Percentiles rank a stretch among this genome's conserved stretches.
Conservation (phyloP, 2,797 vertebrate species). For the Luscinia megarhynchos region DNA sequence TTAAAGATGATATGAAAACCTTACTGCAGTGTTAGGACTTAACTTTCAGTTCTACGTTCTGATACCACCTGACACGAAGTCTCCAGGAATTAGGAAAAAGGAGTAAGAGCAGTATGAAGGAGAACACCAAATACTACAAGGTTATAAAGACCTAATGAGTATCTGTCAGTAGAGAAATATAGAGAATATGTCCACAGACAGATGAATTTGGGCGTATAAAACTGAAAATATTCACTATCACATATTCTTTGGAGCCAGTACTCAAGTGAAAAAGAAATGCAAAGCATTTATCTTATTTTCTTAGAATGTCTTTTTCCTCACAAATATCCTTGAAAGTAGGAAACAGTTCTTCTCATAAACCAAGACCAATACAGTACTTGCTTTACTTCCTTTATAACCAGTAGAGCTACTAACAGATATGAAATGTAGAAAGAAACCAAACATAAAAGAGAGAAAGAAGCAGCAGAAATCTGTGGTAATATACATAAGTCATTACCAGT, state of each 20-base stretch:
- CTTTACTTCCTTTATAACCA: neutral
- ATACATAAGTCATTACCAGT: neutral
- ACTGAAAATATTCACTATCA: neutral
- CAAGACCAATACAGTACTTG: neutral
- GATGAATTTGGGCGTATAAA: neutral
- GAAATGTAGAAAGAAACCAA: neutral
- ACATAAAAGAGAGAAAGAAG: neutral
- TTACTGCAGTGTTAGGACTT: neutral
- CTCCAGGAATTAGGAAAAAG: neutral
- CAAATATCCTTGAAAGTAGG: neutral
- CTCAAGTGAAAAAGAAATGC: neutral
- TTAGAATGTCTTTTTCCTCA: neutral
- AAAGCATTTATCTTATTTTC: neutral
- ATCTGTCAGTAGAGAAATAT: neutral
- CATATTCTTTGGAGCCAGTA: neutral
- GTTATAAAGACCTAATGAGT: neutral
- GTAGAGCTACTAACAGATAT: neutral
- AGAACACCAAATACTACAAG: neutral
- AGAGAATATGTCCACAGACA: neutral
- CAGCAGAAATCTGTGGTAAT: neutral
- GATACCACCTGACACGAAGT: neutral
- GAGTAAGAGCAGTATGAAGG: neutral
- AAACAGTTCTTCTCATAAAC: neutral
- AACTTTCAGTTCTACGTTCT: neutral
- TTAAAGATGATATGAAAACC: neutral